Conservation (phyloP, 2,888 invertebrate species). For the Zonitis immaculata region DNA sequence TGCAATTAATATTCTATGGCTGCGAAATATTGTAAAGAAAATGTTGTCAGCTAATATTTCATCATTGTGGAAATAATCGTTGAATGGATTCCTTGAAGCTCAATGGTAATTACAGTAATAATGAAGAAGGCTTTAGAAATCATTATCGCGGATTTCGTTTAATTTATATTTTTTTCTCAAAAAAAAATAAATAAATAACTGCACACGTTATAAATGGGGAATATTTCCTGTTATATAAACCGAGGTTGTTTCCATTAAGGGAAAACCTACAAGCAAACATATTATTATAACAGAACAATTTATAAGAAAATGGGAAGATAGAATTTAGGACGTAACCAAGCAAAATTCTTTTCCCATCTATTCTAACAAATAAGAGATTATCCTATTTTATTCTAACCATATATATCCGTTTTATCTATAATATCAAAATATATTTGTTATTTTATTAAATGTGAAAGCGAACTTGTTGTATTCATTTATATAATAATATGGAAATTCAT, state of each 20-base stretch:
- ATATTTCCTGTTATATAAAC: not conserved
- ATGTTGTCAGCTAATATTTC: not conserved
- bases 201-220: slow-evolving; percentile 11
- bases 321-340: not conserved
- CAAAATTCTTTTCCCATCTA: not conserved
- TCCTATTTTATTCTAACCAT: slow-evolving; percentile 11
- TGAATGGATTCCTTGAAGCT: slow-evolving; percentile 13
- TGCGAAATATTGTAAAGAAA: no score
- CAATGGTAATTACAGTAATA: slow-evolving; percentile 27
- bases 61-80: not conserved
- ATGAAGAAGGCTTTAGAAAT: slow-evolving; percentile 35
- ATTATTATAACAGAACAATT: slow-evolving; percentile 7
- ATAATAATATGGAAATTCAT: no score
- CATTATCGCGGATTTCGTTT: slow-evolving; percentile 30
- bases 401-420: no score
- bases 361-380: slow-evolving; percentile 15
- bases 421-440: no score
- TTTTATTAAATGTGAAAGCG: not conserved
- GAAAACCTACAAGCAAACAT: not conserved
- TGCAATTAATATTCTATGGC: no score
- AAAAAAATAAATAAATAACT: no score
- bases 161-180: no score
- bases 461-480: not conserved
- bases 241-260: not conserved
- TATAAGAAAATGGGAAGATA: slow-evolving; percentile 3